A percentile compares a stretch with the other conserved stretches of the same genome.
phyloP scores from a whole-genome alignment of 2,888 invertebrate genomes.

The Campoplex nolae region DNA sequence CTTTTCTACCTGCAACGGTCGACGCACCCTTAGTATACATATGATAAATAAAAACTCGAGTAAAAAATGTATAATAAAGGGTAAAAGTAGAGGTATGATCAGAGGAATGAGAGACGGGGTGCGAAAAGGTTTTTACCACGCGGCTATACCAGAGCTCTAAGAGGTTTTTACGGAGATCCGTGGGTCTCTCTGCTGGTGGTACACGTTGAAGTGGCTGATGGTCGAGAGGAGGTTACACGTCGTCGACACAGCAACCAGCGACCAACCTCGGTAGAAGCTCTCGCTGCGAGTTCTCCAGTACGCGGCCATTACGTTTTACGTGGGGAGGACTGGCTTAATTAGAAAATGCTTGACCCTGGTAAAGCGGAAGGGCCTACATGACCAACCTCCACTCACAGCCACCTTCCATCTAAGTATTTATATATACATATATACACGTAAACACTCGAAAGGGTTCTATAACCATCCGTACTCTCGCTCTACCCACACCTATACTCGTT shows the following conservation, averaged over 20 bases:
- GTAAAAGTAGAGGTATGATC: constrained; percentile 5
- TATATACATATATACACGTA: constrained; percentile 56
- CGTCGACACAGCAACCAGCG: constrained; percentile 23
- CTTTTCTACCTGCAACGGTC: neutral
- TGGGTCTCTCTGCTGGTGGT: constrained; percentile 35
- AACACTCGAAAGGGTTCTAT: constrained; percentile 7
- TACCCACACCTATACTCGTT: constrained; percentile 49
- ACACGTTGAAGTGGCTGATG: constrained; percentile 54
- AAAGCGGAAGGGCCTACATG: constrained; percentile 62
- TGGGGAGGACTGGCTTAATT: constrained; percentile 77
- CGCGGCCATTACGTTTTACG: constrained; percentile 77
- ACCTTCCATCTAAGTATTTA: constrained; percentile 61
- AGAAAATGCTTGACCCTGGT: constrained; percentile 81
- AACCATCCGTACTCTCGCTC: constrained; percentile 49
- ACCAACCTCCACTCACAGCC: constrained; percentile 57
- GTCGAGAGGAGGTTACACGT: constrained; percentile 34
- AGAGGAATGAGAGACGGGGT: constrained; percentile 25
- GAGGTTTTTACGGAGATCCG: constrained; percentile 59
- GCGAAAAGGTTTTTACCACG: constrained; percentile 49
- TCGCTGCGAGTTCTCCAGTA: constrained; percentile 70
- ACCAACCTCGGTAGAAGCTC: constrained; percentile 30
- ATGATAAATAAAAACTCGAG: constrained; percentile 16
- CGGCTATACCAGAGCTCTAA: constrained; percentile 35
- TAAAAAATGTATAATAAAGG: constrained; percentile 28
- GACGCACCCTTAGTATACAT: neutral